Conservation (phyloP, 2,797 vertebrate species). For the Lagocephalus sceleratus region DNA sequence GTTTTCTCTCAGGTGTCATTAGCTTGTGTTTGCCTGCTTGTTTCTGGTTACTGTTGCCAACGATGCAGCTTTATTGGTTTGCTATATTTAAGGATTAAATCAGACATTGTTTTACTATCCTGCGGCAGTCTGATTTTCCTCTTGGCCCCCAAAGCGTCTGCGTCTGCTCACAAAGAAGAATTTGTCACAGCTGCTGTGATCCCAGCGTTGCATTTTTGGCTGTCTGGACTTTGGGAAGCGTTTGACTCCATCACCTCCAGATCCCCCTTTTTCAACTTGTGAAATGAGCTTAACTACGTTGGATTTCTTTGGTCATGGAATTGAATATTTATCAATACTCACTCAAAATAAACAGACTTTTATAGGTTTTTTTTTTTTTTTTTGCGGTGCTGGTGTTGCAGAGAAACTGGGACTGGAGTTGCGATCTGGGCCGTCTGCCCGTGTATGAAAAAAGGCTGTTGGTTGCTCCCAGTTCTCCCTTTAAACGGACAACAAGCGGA, state of each 20-base stretch:
- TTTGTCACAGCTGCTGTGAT: slow-evolving; percentile 19
- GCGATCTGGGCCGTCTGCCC: slow-evolving; percentile 42
- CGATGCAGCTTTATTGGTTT: not conserved
- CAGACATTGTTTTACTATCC: not conserved
- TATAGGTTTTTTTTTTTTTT: slow-evolving; percentile 22
- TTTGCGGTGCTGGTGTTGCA: slow-evolving; percentile 40
- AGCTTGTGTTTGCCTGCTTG: not conserved
- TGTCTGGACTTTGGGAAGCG: slow-evolving; percentile 38
- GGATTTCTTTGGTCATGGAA: slow-evolving; percentile 2
- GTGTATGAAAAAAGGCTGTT: slow-evolving; percentile 18
- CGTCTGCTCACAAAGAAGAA: slow-evolving; percentile 27
- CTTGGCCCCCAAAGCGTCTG: slow-evolving; percentile 3
- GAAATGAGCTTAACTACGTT: slow-evolving; percentile 26
- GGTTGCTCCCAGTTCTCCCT: slow-evolving; percentile 34
- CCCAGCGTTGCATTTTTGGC: slow-evolving; percentile 36
- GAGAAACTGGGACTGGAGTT: slow-evolving; percentile 24
- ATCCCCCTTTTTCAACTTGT: not conserved
- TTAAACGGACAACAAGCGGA: slow-evolving; percentile 41
- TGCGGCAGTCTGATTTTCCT: not conserved
- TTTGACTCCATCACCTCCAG: slow-evolving; percentile 10
- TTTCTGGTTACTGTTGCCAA: too few species aligned
- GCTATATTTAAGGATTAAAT: not conserved
- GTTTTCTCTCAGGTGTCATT: too few species aligned
- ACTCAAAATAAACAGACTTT: slow-evolving; percentile 10
- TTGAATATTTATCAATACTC: not conserved